These are phyloP conservation scores for Rhombomys opimus DNA, from an alignment of 2,113 vertebrate genomes.

Conservation along the genomic window DNA sequence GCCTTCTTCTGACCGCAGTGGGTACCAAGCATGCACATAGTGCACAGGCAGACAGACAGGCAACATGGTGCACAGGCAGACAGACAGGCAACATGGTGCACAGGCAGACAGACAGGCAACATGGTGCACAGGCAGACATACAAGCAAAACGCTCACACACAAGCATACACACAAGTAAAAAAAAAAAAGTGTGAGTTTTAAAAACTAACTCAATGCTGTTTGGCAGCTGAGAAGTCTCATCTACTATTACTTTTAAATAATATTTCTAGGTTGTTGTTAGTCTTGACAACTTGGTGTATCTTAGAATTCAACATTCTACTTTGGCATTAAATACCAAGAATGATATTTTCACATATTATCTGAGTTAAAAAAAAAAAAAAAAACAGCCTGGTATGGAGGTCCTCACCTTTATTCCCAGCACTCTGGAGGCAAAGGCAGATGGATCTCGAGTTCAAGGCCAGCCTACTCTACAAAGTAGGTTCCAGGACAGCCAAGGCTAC, in stretches of 20 bases:
- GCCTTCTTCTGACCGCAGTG: background rate
- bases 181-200: background rate
- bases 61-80: background rate
- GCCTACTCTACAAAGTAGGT: too few species aligned
- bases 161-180: background rate
- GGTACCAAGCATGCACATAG: background rate
- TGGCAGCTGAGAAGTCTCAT: background rate
- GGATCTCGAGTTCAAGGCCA: too few species aligned
- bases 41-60: background rate
- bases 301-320: background rate
- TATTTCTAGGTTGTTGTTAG: background rate
- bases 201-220: background rate
- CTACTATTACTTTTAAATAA: background rate
- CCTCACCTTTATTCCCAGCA: too few species aligned
- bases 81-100: too few species aligned
- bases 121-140: background rate
- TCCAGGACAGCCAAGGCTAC: too few species aligned
- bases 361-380: too few species aligned
- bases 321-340: background rate
- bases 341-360: too few species aligned
- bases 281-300: background rate
- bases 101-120: too few species aligned
- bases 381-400: too few species aligned
- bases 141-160: background rate
- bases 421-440: too few species aligned